These are phyloP conservation scores for Emydura subglobosa DNA, from an alignment of 2,113 vertebrate genomes.

Conservation along the genomic window DNA sequence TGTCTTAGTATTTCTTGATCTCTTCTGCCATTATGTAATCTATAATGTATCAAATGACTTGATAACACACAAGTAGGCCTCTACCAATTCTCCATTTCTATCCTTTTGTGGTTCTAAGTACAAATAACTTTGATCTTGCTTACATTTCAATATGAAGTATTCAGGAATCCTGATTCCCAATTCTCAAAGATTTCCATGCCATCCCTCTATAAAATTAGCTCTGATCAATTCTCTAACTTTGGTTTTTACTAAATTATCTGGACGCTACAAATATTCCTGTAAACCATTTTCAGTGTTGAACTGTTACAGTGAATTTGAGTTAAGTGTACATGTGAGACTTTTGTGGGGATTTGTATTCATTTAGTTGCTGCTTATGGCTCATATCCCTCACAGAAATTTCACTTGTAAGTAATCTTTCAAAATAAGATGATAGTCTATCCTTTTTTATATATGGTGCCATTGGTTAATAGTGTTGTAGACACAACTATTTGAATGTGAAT, in stretches of 20 bases:
- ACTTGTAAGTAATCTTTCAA: background rate
- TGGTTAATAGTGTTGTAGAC: background rate
- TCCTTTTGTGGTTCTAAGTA: background rate
- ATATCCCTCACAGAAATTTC: accelerated
- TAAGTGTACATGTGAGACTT: background rate
- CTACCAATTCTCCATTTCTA: too few relatives aligned
- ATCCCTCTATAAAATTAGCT: background rate
- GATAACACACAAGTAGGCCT: background rate
- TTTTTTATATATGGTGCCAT: background rate
- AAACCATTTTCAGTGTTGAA: background rate
- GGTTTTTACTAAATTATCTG: background rate
- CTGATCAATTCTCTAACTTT: background rate
- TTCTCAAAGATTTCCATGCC: background rate
- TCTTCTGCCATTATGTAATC: background rate
- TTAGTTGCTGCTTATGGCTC: background rate
- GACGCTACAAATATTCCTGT: background rate
- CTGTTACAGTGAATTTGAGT: background rate
- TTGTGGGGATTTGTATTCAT: background rate
- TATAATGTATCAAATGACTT: background rate
- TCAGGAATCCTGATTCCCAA: background rate
- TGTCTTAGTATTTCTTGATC: background rate
- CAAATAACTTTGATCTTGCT: background rate
- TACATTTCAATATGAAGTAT: background rate
- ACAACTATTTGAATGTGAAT: background rate
- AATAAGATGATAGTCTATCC: background rate